Percentiles rank a stretch among this genome's conserved stretches.
Conservation (phyloP, 2,888 invertebrate genomes). For the Prenolepis imparis region DNA sequence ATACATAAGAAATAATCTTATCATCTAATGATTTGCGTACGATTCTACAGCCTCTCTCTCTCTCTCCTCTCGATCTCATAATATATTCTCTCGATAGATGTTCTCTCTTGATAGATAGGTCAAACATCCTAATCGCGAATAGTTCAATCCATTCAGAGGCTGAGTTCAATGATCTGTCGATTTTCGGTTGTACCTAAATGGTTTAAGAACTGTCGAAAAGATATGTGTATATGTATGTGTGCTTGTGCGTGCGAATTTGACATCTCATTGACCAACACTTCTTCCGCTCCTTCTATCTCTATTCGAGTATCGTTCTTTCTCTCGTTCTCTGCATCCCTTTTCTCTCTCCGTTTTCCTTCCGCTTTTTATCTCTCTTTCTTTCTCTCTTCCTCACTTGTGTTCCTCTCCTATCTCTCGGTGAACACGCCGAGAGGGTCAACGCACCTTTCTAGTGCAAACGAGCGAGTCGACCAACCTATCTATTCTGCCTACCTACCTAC, state of each 20-base stretch:
- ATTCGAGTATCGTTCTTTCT: constrained; percentile 52
- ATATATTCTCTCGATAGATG: constrained; percentile 58
- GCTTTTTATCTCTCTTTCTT: constrained; percentile 67
- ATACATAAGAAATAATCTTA: not conserved
- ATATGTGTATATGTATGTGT: not conserved
- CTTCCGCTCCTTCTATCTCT: constrained; percentile 40
- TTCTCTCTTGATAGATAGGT: constrained; percentile 57
- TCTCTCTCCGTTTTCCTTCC: constrained; percentile 49
- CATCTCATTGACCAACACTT: constrained; percentile 65
- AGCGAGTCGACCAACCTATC: constrained; percentile 80
- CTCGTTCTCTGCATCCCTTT: constrained; percentile 56
- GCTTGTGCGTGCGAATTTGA: constrained; percentile 69
- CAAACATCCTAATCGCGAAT: constrained; percentile 60
- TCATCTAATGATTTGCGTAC: too few species aligned
- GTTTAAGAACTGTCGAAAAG: constrained; percentile 68
- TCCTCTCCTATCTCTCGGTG: constrained; percentile 63
- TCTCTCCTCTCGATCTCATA: constrained; percentile 61
- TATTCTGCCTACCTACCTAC: constrained; percentile 83
- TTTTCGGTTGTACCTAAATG: constrained; percentile 68
- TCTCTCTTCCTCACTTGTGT: constrained; percentile 36
- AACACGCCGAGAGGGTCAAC: constrained; percentile 83
- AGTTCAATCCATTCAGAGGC: constrained; percentile 52
- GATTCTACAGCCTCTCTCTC: not conserved
- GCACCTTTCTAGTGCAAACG: constrained; percentile 84
- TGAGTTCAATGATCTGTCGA: constrained; percentile 70